Base-by-base conservation (phyloP, 2,888 invertebrate species). In the Bursaphelenchus okinawaensis region DNA sequence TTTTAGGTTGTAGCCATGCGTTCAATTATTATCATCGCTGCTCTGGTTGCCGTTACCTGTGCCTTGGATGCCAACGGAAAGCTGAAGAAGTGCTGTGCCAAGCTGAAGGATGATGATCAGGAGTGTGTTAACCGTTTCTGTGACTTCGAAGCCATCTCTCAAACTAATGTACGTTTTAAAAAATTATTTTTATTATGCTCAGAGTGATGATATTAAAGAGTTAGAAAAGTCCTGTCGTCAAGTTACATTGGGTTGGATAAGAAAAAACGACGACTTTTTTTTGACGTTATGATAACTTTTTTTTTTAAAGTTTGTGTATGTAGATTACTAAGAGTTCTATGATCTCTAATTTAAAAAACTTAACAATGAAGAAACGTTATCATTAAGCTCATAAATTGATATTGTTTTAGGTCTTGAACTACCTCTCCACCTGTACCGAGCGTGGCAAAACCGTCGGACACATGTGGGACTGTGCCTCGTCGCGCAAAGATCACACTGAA, bases 381-480 rank as follows among this genome's bases (percentile, higher is more conserved):
- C n/a, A n/a, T n/a, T n/a, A n/a, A n/a, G n/a, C n/a, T n/a, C n/a
- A n/a, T n/a, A n/a, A n/a, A n/a, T n/a, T n/a, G n/a, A n/a, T n/a
- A n/a, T n/a, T 22, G 20, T 66, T 77, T 27, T 65, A 79, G 79
- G 75, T 80, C 22, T 71, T 80, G 24, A 78, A 76, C 73, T 80
- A 74, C 70, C 65, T 80, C 40, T 72, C 73, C n/a, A 79, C 74
- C 22, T 80, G 80, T 67, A 73, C 74, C 22, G 77, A 78, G 55
- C 73, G 74, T 40, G 80, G 80, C 28, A 69, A 70, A 22, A 80
- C 80, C n/a, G 80, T 73, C 24, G 74, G 74, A 3, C 75, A 76
- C 65, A 81, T 81, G 81, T 81, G 80, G 80, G 81, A 81, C 56
- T 81, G 81, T 60, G 81, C 79, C 20, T 77, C 78, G 31, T 74